A percentile compares a stretch with the other conserved stretches of the same genome.
Evolutionary conservation across 2,888 invertebrate species (phyloP).

Genomic region (Suillia variegata): DNA sequence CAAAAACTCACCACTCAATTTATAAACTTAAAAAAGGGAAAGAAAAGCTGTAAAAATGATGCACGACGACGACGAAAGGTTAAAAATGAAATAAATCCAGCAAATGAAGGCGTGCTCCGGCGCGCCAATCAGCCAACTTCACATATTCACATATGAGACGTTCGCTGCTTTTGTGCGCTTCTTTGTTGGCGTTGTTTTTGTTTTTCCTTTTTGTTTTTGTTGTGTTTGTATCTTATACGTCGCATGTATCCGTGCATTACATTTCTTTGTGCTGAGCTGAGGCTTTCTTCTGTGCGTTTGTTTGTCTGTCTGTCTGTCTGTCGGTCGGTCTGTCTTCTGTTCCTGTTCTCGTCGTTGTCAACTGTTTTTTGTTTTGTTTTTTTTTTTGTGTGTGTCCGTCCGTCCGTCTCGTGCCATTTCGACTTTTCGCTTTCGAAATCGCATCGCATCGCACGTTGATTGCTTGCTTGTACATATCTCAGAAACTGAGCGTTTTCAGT

Average conservation of each 20-base stretch:
- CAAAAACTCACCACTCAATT: too few species aligned
- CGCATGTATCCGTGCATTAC: neutral
- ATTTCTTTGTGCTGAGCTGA: neutral
- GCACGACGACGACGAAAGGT: conserved; percentile 3
- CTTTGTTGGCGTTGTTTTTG: neutral
- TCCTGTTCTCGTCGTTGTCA: neutral
- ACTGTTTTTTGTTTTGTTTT: neutral
- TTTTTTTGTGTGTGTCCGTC: neutral
- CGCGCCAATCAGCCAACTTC: too few species aligned
- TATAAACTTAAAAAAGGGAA: too few species aligned
- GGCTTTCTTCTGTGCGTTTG: too few species aligned
- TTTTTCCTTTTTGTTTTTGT: neutral
- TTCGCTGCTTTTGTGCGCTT: neutral
- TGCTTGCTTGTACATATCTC: neutral
- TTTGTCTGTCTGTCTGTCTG: too few species aligned
- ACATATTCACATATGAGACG: too few species aligned
- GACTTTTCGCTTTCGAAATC: neutral
- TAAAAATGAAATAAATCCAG: conserved; percentile 15
- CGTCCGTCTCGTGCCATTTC: neutral
- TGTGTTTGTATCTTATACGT: neutral
- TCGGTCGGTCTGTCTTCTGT: too few species aligned
- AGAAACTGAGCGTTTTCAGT: neutral
- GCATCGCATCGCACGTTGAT: too few species aligned
- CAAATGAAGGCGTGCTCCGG: conserved; percentile 2
- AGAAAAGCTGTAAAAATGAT: neutral